Evolutionary conservation across 2,797 vertebrate species (phyloP).

Genomic region (Acridotheres tristis): DNA sequence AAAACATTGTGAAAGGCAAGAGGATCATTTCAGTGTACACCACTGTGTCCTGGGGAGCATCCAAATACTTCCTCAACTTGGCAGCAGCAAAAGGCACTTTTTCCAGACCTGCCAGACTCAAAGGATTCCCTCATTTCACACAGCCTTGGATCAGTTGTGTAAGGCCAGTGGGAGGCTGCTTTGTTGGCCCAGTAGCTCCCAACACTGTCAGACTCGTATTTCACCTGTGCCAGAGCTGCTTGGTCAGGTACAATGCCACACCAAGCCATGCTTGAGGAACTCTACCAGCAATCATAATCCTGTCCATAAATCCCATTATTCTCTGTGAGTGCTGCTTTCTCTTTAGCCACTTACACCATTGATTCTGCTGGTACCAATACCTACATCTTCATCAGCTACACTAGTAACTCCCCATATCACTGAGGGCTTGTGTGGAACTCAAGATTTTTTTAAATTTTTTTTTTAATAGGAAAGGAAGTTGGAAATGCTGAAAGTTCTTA

Average conservation of each 20-base stretch:
- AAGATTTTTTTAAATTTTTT: neutral
- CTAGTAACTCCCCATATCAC: neutral
- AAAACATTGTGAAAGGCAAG: neutral
- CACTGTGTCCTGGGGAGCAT: fast-evolving
- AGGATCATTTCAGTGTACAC: neutral
- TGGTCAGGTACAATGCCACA: fast-evolving
- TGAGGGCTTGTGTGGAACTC: neutral
- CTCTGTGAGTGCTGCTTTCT: neutral
- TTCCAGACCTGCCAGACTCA: neutral
- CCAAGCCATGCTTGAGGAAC: neutral
- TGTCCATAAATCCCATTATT: neutral
- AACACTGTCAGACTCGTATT: neutral
- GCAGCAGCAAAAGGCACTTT: neutral
- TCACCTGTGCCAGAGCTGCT: neutral
- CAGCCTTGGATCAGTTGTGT: neutral
- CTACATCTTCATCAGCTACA: neutral
- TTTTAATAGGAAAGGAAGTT: neutral
- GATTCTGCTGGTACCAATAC: neutral
- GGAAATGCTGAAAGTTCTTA: neutral
- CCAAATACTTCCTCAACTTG: neutral
- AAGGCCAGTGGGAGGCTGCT: neutral
- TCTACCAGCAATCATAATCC: neutral
- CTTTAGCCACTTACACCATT: neutral
- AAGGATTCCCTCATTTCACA: neutral
- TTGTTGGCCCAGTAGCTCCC: neutral